Conservation (phyloP, 2,113 vertebrate genomes). For the Gadus macrocephalus region DNA sequence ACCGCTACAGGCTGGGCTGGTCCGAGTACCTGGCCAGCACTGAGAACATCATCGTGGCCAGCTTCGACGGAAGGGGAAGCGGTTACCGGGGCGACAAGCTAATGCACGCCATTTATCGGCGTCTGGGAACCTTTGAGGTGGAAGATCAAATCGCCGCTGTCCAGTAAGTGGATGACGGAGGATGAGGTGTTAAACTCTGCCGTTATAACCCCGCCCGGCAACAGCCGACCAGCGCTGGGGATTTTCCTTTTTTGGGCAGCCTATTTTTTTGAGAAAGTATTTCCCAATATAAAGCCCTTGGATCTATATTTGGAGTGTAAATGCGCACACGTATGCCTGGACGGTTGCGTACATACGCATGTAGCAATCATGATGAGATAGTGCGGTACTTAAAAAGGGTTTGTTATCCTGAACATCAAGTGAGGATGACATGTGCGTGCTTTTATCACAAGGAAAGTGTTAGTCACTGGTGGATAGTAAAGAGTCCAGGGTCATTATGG, state of each 20-base stretch:
- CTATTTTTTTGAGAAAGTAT: no score
- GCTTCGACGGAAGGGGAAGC: slow-evolving; percentile 96
- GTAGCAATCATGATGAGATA: background rate
- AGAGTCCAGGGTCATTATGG: background rate
- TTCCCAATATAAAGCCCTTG: no score
- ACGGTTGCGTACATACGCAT: background rate
- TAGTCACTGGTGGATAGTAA: slow-evolving; percentile 1
- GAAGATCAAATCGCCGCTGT: slow-evolving; percentile 92
- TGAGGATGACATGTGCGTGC: background rate
- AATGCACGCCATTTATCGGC: slow-evolving; percentile 88
- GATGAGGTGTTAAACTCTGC: no score
- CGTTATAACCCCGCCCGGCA: slow-evolving; percentile 1
- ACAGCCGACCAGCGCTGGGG: background rate
- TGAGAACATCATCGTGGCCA: slow-evolving; percentile 90
- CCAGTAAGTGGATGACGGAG: slow-evolving; percentile 67
- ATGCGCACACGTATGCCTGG: no score
- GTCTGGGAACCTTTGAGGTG: slow-evolving; percentile 90
- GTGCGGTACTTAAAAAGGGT: background rate
- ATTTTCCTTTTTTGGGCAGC: no score
- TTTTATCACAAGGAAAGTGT: background rate
- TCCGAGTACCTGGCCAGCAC: slow-evolving; percentile 92
- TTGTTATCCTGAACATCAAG: background rate
- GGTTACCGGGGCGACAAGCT: slow-evolving; percentile 91
- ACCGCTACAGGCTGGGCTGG: slow-evolving; percentile 79
- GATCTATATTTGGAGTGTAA: no score